Evolutionary conservation across 1,140 invertebrate genomes (phyloP).

Genomic region (Drosophila truncata): DNA sequence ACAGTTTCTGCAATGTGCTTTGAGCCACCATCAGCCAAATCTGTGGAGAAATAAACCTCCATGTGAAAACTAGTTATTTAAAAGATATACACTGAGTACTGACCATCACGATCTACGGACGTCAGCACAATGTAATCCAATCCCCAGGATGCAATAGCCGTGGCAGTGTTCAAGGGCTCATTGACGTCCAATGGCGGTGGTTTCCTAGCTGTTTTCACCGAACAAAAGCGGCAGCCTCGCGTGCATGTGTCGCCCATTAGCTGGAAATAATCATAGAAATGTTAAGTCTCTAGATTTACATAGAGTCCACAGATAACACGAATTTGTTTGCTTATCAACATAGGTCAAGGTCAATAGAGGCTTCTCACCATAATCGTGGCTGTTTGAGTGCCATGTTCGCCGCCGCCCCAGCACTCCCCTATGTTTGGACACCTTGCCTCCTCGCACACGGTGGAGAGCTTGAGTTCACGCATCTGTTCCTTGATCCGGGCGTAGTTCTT

Average conservation of each 20-base stretch:
- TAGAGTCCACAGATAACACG: neutral
- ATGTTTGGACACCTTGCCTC: conserved; percentile 99
- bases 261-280: conserved; percentile 86
- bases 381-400: conserved; percentile 93
- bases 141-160: conserved; percentile 96
- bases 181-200: conserved; percentile 96
- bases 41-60: conserved; percentile 84
- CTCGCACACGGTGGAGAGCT: conserved; percentile 98
- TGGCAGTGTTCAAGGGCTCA: conserved; percentile 97
- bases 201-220: conserved; percentile 97
- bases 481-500: conserved; percentile 95
- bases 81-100: conserved; percentile 4
- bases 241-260: conserved; percentile 97
- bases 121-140: conserved; percentile 99
- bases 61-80: neutral
- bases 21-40: conserved; percentile 96
- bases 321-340: conserved; percentile 38
- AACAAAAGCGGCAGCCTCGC: conserved; percentile 98
- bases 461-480: conserved; percentile 93
- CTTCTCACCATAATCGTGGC: conserved; percentile 94
- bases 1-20: conserved; percentile 97
- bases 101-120: conserved; percentile 97
- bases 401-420: conserved; percentile 99
- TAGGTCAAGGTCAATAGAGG: conserved; percentile 58
- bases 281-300: neutral